Percentiles rank a stretch among this genome's conserved stretches.
Evolutionary conservation across 2,888 invertebrate genomes (phyloP).

Genomic region (Dasysyrphus tricinctus): DNA sequence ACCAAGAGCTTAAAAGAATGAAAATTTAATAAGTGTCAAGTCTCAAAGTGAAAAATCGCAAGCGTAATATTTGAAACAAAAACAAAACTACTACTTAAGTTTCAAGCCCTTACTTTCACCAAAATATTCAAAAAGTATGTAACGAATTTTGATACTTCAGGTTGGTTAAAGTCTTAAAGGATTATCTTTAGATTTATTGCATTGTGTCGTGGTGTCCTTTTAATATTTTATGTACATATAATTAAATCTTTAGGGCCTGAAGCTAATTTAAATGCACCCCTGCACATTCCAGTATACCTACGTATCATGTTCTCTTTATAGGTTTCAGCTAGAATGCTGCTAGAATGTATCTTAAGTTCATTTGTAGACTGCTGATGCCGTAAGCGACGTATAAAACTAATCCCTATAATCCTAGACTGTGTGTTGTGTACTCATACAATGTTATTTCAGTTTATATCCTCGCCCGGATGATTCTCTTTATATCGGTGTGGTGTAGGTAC

Average conservation of each 20-base stretch:
- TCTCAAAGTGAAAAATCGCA: too few species aligned
- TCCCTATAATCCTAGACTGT: conserved; percentile 49
- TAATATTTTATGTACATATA: too few species aligned
- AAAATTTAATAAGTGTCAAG: too few species aligned
- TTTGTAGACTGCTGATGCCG: conserved; percentile 39
- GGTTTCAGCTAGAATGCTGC: neutral
- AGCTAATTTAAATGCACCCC: conserved; percentile 41
- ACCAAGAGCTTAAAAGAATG: too few species aligned
- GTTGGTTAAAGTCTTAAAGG: too few species aligned
- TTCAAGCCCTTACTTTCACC: too few species aligned
- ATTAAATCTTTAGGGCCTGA: neutral
- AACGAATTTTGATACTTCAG: too few species aligned
- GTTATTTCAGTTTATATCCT: conserved; percentile 8
- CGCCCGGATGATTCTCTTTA: conserved; percentile 16
- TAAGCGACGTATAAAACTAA: conserved; percentile 58
- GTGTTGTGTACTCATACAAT: neutral
- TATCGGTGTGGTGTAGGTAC: neutral
- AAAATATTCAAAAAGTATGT: too few species aligned
- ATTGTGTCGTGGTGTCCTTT: too few species aligned
- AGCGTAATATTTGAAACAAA: too few species aligned
- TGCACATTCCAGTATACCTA: neutral
- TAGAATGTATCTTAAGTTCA: conserved; percentile 47
- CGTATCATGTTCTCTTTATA: neutral
- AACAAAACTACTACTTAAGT: too few species aligned
- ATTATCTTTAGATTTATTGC: too few species aligned